Evolutionary conservation across 2,888 invertebrate genomes (phyloP).

Genomic region (Brachypalpus laphriformis): DNA sequence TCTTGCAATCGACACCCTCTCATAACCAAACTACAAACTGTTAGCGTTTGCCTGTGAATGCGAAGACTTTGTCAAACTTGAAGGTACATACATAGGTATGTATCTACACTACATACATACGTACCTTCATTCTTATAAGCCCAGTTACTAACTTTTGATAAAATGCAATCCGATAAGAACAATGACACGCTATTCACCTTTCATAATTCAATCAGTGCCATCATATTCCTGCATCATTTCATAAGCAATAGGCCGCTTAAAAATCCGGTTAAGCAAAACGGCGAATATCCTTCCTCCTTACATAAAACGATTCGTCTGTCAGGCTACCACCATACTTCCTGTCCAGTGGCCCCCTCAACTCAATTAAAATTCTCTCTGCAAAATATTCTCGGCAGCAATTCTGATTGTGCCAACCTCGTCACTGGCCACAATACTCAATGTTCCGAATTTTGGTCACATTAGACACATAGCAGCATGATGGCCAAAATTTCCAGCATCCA

Average conservation of each 20-base stretch:
- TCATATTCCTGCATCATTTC: not conserved
- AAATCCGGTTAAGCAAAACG: not conserved
- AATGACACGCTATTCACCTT: no score
- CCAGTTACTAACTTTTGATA: no score
- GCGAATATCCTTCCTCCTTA: not conserved
- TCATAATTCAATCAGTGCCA: not conserved
- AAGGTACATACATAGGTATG: no score
- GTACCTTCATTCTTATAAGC: no score
- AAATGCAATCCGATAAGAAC: no score
- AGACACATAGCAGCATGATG: slow-evolving; percentile 14
- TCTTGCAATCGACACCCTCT: no score
- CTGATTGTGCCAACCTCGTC: slow-evolving; percentile 34
- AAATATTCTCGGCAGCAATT: slow-evolving; percentile 16
- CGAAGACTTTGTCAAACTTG: no score
- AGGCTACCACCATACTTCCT: not conserved
- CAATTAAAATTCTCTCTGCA: slow-evolving; percentile 37
- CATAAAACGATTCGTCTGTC: slow-evolving; percentile 1
- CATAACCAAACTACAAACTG: no score
- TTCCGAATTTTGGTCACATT: slow-evolving; percentile 53
- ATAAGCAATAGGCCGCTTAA: not conserved
- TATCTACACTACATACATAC: no score
- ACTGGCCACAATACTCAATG: slow-evolving; percentile 32
- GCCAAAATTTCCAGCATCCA: not conserved
- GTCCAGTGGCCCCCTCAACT: not conserved
- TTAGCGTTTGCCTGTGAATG: no score